These are phyloP conservation scores for Myopa tessellatipennis DNA, from an alignment of 2,888 invertebrate species.

Conservation along the genomic window DNA sequence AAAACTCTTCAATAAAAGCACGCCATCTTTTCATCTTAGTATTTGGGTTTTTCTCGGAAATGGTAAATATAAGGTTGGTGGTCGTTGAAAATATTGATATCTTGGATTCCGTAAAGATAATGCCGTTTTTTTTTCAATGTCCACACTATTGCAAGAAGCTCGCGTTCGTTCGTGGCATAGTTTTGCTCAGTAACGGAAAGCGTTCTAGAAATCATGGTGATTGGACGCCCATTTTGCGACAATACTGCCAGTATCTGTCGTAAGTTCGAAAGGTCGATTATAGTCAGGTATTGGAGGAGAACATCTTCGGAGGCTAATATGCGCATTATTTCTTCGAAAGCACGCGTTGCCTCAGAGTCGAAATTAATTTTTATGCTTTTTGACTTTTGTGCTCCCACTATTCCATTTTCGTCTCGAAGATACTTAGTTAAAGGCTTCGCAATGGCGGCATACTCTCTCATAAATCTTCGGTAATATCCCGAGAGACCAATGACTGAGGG, in stretches of 20 bases:
- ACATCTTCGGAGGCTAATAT: constrained; percentile 41
- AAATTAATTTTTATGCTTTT: constrained; percentile 40
- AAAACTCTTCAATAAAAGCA: constrained; percentile 43
- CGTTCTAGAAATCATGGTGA: constrained; percentile 44
- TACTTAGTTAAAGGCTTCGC: constrained; percentile 41
- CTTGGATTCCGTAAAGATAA: constrained; percentile 47
- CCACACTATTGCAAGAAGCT: no score
- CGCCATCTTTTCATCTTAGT: constrained; percentile 40
- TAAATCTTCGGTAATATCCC: constrained; percentile 42
- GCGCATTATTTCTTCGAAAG: constrained; percentile 39
- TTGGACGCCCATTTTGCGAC: constrained; percentile 42
- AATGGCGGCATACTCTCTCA: constrained; percentile 43
- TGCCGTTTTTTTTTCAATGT: no score
- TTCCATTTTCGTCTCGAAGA: constrained; percentile 42
- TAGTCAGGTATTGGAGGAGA: constrained; percentile 36
- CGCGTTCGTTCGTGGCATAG: no score
- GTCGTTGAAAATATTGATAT: constrained; percentile 44
- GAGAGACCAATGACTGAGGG: constrained; percentile 38
- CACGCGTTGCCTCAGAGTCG: constrained; percentile 40
- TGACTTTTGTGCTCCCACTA: constrained; percentile 34
- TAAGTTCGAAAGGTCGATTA: constrained; percentile 38
- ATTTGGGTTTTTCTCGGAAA: constrained; percentile 45
- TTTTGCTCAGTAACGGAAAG: constrained; percentile 34
- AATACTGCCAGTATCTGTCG: constrained; percentile 42
- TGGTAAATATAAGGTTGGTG: constrained; percentile 47